phyloP scores from a whole-genome alignment of 2,113 vertebrate species.

The Ariopsis seemanni region DNA sequence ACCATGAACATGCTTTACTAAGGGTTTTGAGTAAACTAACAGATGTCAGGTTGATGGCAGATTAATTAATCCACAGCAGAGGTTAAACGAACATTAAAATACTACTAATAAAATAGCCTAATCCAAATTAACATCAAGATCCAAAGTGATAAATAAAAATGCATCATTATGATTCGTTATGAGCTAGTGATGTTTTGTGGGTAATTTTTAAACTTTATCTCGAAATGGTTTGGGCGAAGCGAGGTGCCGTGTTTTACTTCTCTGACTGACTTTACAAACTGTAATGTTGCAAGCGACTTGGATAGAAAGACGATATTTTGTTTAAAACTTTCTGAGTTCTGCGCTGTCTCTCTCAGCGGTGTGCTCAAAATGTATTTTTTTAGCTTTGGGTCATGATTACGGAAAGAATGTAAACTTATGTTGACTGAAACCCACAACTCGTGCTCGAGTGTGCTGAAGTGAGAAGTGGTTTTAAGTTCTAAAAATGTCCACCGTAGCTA shows the following conservation, averaged over 20 bases:
- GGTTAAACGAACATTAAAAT: not conserved
- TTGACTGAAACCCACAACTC: not conserved
- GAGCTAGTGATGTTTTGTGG: not conserved
- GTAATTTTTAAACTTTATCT: not conserved
- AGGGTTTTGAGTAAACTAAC: not conserved
- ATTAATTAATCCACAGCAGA: not conserved
- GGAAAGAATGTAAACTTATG: slow-evolving; percentile 55
- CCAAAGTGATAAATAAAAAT: not conserved
- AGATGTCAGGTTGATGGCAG: not conserved
- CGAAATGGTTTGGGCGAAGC: not conserved
- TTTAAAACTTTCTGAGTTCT: not conserved
- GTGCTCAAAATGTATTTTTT: slow-evolving; percentile 3
- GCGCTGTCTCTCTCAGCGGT: not conserved
- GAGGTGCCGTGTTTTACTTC: not conserved
- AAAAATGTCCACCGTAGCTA: not conserved
- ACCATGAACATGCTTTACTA: not conserved
- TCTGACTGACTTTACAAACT: not conserved
- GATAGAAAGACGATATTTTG: slow-evolving; percentile 20
- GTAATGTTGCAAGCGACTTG: slow-evolving; percentile 9
- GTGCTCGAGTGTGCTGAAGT: not conserved
- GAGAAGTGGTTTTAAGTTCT: not conserved
- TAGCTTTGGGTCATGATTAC: slow-evolving; percentile 56
- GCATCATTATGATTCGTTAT: not conserved
- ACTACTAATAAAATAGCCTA: not conserved
- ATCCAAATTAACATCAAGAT: not conserved